Evolutionary conservation across 2,797 vertebrate species (phyloP), one percentile per base, ranked within the genome.

Genomic region (Lacerta bilineata): DNA sequence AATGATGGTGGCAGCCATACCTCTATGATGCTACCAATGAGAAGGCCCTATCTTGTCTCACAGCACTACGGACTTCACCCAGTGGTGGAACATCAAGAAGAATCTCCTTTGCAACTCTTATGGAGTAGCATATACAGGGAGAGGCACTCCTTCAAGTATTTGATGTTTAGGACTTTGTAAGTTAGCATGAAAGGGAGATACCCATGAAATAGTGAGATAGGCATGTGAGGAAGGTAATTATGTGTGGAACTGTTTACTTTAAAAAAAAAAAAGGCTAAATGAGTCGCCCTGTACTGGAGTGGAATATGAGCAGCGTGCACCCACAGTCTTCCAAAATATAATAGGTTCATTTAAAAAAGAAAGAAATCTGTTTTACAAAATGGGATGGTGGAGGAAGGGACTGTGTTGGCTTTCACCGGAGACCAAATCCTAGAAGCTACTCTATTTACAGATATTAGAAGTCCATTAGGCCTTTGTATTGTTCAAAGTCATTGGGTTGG

Each of bases 401-500:
- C 4, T 8, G 18, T 25, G 55, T 10, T 8, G 29, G 20, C 29
- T 36, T 25, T 55, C 77, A 55, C 46, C 15, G 11, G 18, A 71
- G 66, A 71, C 39, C 27, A 29, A 27, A 2, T 43, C 36, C 13
- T 27, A 27, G 85, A 59, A 80, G 23, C 43, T 18, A 41, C 8
- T 55, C 46, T 25, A 55, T 71, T 75, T 59, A 25, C 50, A 84
- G 59, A 43, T 29, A 78, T 36, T 66, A 50, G 7, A 6, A 69
- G 91, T 90, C 71, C 36, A 13, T 78, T 59, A 55, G 66, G 25
- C 50, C 55, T 74, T 66, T 85, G 13, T 36, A 79, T 2, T 87
- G 50, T 29, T 87, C 5, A 88, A 88, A 89, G 87, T 2, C 20
- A 61, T 87, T 87, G 36, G 80, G 17, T 2, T 7, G 88, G 55